Conservation (phyloP, 1,140 invertebrate genomes). For the Zaprionus lachaisei region DNA sequence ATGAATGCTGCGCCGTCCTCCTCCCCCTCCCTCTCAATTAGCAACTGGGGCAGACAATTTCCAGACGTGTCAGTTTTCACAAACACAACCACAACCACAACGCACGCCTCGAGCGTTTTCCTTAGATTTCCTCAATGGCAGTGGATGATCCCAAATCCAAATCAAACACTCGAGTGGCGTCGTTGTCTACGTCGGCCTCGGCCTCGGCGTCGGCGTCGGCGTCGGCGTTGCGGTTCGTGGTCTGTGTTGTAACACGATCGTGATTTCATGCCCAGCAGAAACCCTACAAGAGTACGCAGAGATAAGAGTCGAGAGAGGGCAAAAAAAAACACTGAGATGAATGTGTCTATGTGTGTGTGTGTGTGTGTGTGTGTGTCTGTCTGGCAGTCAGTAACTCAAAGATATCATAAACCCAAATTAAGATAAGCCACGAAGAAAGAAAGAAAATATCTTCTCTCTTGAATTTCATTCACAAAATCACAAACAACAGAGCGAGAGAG, state of each 20-base stretch:
- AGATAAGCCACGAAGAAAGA: conserved; percentile 66
- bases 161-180: conserved; percentile 57
- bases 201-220: conserved; percentile 8
- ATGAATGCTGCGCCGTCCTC: conserved; percentile 19
- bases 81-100: conserved; percentile 82
- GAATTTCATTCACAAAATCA: conserved; percentile 77
- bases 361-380: conserved; percentile 20
- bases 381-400: conserved; percentile 41
- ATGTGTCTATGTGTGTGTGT: conserved; percentile 4
- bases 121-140: conserved; percentile 68
- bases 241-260: conserved; percentile 67
- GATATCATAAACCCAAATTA: conserved; percentile 75
- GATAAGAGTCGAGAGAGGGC: conserved; percentile 47
- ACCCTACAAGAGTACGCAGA: conserved; percentile 53
- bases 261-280: conserved; percentile 66
- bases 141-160: conserved; percentile 33
- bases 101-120: conserved; percentile 59
- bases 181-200: conserved; percentile 14
- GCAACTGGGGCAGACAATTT: conserved; percentile 31
- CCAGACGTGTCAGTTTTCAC: conserved; percentile 77
- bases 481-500: conserved; percentile 33
- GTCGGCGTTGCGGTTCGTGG: conserved; percentile 41
- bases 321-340: conserved; percentile 16
- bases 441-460: conserved; percentile 47
- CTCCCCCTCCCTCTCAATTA: neutral